Conservation (phyloP, 2,888 invertebrate genomes). For the Gordius sp. region DNA sequence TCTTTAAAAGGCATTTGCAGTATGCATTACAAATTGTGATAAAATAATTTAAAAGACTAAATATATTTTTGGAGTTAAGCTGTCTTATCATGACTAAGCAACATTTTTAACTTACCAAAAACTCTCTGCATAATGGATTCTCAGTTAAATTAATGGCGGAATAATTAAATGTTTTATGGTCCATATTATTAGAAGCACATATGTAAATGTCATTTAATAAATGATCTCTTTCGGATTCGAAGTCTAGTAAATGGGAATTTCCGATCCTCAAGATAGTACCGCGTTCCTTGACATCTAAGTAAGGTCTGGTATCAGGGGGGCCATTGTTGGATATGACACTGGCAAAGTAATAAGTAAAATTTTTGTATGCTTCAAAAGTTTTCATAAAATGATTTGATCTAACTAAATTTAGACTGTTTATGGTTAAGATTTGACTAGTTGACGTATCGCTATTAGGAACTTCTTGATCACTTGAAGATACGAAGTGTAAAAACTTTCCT, state of each 20-base stretch:
- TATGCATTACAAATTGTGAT: not conserved
- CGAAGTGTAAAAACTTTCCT: not conserved
- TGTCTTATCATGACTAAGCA: no score
- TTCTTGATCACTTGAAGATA: no score
- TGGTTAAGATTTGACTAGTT: no score
- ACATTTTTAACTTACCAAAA: not conserved
- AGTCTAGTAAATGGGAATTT: not conserved
- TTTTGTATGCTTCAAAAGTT: not conserved
- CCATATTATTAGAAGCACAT: not conserved
- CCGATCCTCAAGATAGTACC: not conserved
- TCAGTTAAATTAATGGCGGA: no score
- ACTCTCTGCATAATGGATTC: constrained; percentile 2
- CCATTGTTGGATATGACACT: not conserved
- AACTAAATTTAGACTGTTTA: no score
- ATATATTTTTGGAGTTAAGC: no score
- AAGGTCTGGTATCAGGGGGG: not conserved
- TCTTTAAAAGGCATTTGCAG: not conserved
- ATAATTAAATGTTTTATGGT: not conserved
- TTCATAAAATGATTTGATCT: no score
- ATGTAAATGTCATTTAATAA: not conserved
- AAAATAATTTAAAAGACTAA: no score
- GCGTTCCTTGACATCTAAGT: not conserved
- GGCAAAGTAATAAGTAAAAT: constrained; percentile 4
- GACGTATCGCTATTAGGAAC: no score
- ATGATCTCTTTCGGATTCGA: not conserved